Evolutionary conservation across 2,888 invertebrate species (phyloP).

Genomic region (Amblyjoppa fuscipennis): DNA sequence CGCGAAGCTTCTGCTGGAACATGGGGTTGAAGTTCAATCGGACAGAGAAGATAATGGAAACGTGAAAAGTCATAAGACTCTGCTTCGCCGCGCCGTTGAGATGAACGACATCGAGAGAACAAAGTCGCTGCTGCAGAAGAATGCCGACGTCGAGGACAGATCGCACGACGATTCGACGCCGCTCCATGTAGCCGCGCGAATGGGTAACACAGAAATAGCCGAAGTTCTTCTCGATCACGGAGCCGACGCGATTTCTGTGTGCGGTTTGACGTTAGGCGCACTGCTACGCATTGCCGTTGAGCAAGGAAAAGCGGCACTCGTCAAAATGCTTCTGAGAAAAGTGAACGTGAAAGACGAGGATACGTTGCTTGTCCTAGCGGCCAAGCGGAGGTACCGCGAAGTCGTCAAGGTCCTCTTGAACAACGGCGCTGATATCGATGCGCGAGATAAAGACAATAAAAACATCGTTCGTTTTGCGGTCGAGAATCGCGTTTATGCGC

Average conservation of each 20-base stretch:
- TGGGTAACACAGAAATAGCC: neutral
- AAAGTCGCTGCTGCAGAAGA: neutral
- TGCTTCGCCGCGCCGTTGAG: neutral
- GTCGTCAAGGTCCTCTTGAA: neutral
- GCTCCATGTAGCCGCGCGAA: neutral
- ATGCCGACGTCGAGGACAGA: neutral
- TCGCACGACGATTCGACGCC: neutral
- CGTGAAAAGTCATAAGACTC: neutral
- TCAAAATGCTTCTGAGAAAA: neutral
- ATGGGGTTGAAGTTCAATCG: neutral
- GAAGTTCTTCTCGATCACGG: no score
- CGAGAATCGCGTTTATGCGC: neutral
- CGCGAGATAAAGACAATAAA: neutral
- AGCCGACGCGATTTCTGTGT: neutral
- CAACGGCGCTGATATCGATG: neutral
- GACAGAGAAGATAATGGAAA: neutral
- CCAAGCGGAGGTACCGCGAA: neutral
- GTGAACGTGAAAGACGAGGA: neutral
- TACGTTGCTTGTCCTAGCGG: neutral
- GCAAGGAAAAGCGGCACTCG: neutral
- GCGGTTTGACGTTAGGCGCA: neutral
- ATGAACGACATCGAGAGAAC: neutral
- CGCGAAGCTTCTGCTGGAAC: neutral
- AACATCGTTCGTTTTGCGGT: neutral
- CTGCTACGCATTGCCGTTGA: neutral